Conservation (phyloP, 2,113 vertebrate species). For the Bucco capensis region DNA sequence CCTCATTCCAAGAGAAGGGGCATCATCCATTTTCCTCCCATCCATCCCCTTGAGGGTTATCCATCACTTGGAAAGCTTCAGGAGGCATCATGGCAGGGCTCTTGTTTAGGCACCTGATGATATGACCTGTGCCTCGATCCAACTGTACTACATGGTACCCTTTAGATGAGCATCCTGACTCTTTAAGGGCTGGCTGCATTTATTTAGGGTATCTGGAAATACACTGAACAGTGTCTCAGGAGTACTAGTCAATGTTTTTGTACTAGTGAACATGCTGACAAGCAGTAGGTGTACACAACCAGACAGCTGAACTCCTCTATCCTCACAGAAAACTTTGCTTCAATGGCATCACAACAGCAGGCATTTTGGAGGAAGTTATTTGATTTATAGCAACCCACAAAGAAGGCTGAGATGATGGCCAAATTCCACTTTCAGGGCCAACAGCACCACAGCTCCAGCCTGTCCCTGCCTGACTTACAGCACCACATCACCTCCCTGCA, state of each 20-base stretch:
- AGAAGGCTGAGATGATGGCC: neutral
- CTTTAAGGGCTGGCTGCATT: neutral
- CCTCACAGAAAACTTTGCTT: neutral
- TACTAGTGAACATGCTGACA: neutral
- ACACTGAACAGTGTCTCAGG: neutral
- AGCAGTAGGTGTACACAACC: neutral
- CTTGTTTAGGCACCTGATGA: neutral
- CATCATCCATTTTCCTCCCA: neutral
- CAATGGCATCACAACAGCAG: rapidly evolving
- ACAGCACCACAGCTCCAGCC: neutral
- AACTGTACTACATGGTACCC: neutral
- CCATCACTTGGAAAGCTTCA: neutral
- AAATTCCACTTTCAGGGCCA: neutral
- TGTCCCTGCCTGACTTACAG: neutral
- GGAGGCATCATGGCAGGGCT: neutral
- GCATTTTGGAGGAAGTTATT: neutral
- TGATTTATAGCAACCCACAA: neutral
- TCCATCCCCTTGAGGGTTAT: neutral
- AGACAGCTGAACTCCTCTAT: neutral
- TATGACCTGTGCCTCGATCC: neutral
- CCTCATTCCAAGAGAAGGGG: neutral
- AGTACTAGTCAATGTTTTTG: neutral
- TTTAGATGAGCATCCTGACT: neutral
- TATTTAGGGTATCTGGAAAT: neutral
- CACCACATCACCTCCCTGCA: neutral